Conservation (phyloP, 1,140 invertebrate genomes). For the Drosophila nigrodunni region DNA sequence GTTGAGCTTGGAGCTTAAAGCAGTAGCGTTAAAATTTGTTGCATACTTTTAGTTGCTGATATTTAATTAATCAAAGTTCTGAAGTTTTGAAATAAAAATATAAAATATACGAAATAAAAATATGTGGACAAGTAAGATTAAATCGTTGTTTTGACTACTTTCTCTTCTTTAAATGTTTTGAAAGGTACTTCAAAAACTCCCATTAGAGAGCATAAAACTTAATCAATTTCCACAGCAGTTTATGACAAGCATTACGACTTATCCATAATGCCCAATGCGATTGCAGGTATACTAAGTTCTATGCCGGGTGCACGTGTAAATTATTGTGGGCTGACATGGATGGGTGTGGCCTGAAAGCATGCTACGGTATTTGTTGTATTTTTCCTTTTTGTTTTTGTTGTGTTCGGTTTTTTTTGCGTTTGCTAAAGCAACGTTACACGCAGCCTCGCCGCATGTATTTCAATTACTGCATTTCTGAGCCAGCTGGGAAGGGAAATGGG, state of each 20-base stretch:
- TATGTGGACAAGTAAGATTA: no score
- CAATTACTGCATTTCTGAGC: conserved; percentile 80
- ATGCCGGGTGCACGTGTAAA: conserved; percentile 65
- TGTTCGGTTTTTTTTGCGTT: neutral
- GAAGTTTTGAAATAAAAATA: no score
- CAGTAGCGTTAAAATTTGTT: no score
- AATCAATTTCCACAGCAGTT: neutral
- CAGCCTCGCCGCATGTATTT: conserved; percentile 76
- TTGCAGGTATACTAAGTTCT: conserved; percentile 13
- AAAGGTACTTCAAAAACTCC: neutral
- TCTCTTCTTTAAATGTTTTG: no score
- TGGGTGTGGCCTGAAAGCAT: conserved; percentile 56
- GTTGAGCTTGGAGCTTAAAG: no score
- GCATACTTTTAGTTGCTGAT: no score
- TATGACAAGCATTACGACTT: conserved; percentile 12
- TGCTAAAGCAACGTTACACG: conserved; percentile 45
- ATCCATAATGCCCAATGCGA: conserved; percentile 5
- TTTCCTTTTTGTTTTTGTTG: neutral
- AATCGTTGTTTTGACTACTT: no score
- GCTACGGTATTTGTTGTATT: conserved; percentile 34
- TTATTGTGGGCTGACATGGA: conserved; percentile 61
- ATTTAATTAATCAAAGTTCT: no score
- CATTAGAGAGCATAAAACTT: neutral
- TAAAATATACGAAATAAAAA: no score
- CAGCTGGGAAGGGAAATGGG: conserved; percentile 15